Evolutionary conservation across 2,113 vertebrate species (phyloP).

Genomic region (Empidonax traillii): DNA sequence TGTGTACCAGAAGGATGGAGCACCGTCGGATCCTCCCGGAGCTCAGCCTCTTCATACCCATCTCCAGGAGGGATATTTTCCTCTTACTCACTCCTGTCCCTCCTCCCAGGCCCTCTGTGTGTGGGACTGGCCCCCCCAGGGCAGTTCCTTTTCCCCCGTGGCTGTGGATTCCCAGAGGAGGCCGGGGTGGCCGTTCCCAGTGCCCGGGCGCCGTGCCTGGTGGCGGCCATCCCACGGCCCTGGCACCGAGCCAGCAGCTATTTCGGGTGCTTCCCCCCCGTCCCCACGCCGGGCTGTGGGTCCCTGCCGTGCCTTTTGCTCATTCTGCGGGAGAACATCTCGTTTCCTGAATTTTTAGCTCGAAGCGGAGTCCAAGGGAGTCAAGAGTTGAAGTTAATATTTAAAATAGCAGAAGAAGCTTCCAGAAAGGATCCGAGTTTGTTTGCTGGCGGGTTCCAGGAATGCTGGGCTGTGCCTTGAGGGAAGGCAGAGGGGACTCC

Average conservation of each 20-base stretch:
- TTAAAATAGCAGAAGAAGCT: neutral
- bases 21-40: neutral
- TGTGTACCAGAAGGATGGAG: no score
- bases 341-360: slow-evolving; percentile 35
- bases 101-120: neutral
- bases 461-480: neutral
- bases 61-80: neutral
- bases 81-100: neutral
- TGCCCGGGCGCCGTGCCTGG: neutral
- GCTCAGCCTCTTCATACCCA: neutral
- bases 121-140: neutral
- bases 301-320: neutral
- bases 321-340: slow-evolving; percentile 6
- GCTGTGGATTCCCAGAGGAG: neutral
- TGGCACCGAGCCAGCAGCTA: neutral
- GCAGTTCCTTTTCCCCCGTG: neutral
- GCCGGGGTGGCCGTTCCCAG: neutral
- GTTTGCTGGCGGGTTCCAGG: neutral
- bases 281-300: neutral
- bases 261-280: neutral
- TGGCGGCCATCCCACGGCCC: neutral
- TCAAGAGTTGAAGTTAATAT: neutral
- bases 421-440: neutral
- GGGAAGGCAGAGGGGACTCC: neutral
- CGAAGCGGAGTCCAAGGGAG: slow-evolving; percentile 7